A percentile compares a stretch with the other conserved stretches of the same genome.
These are phyloP conservation scores for Microctenopoma stevenorrisi DNA, from an alignment of 2,797 vertebrate genomes.

Conservation along the genomic window DNA sequence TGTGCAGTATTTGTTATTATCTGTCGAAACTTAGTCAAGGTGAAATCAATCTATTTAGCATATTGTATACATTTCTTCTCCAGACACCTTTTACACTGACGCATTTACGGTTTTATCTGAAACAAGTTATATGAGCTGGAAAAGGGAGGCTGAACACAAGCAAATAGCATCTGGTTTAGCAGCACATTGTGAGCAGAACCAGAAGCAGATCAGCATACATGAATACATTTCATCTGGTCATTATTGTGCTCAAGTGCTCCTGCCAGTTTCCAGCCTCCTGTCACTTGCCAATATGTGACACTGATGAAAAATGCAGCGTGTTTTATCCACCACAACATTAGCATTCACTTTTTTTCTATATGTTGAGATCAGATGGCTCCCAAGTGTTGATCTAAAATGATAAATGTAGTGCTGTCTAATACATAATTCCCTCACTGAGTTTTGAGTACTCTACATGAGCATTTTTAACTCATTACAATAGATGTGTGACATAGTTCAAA, in stretches of 20 bases:
- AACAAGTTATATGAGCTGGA: slow-evolving; percentile 24
- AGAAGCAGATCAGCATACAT: slow-evolving; percentile 67
- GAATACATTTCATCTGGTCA: slow-evolving; percentile 70
- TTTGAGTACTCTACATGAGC: slow-evolving; percentile 11
- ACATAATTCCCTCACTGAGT: neutral
- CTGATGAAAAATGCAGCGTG: slow-evolving; percentile 73
- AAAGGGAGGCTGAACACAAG: slow-evolving; percentile 26
- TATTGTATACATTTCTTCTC: neutral
- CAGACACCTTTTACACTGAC: neutral
- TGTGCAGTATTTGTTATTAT: slow-evolving; percentile 25
- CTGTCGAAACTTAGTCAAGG: slow-evolving; percentile 24
- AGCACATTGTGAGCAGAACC: slow-evolving; percentile 58
- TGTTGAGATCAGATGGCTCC: slow-evolving; percentile 68
- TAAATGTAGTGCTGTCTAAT: slow-evolving; percentile 64
- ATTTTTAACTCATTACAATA: slow-evolving; percentile 18
- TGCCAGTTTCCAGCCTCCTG: slow-evolving; percentile 75
- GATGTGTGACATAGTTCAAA: slow-evolving; percentile 6
- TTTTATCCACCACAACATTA: slow-evolving; percentile 68
- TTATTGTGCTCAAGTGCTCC: slow-evolving; percentile 63
- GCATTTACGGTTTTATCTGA: slow-evolving; percentile 3
- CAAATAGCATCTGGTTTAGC: slow-evolving; percentile 60
- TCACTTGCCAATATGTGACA: slow-evolving; percentile 72
- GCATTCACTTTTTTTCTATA: slow-evolving; percentile 68
- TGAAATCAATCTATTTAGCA: slow-evolving; percentile 23
- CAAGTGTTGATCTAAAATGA: slow-evolving; percentile 66